Base-by-base conservation (phyloP, 2,888 invertebrate genomes). In the Psylliodes chrysocephalus region DNA sequence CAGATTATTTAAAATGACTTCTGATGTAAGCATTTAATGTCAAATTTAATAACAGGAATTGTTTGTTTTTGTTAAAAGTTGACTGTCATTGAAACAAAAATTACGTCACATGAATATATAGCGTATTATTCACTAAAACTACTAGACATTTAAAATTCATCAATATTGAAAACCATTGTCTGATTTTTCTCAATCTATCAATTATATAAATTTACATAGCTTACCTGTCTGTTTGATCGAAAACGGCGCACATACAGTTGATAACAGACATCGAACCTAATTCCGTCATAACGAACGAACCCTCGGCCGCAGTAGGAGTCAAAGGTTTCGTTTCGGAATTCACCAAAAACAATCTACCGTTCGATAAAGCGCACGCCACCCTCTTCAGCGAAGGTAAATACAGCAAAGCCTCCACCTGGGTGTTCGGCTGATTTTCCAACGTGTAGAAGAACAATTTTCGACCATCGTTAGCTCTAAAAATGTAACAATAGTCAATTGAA, bases 291-390 rank as follows among this genome's bases (percentile, higher is more conserved):
- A 93, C 91, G 83, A 92, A 93, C 46, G 89, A 89, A 14, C 91
- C 91, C 76, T 92, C 92, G 1, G 87, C 89, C 73, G 87, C 85
- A 4, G 87, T 87, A 35, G 87, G 87, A 22, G 87, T 86, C 22
- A 84, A 82, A 71, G 83, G 89, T 59, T 86, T 81, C 22, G 86
- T 84, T 56, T 86, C 86, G 0, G 89, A 87, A 70, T 89, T 87
- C 67, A 92, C 88, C 44, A 93, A 82, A 83, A 93, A 93, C 55
- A 93, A 79, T 49, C 92, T 86, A 25, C 95, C 95, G 78, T 91
- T 93, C 17, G 88, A 87, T 30, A 94, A 82, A 0, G 93, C 93
- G 6, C 94, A 89, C 1, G 93, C 94, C n/a, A 95, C 93, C 30
- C 93, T 84, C 68, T 87, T 88, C 66, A 92, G 84, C 25, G 83